Conservation (phyloP, 2,113 vertebrate genomes). For the Saccopteryx leptura region DNA sequence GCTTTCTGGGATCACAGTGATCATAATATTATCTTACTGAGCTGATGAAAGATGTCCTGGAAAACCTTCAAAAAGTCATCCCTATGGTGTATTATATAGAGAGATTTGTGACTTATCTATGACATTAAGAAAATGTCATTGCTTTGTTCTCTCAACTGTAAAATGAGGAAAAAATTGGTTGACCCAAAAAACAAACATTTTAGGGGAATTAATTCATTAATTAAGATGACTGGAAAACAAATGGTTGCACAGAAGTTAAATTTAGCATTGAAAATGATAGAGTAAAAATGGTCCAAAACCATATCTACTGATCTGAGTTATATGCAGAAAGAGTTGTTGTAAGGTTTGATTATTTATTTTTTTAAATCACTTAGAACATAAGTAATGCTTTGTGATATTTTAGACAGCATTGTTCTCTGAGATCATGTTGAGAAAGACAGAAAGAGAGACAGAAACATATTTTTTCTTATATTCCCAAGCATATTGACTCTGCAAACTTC, state of each 20-base stretch:
- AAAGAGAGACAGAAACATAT: background rate
- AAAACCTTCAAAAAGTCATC: conserved; percentile 50
- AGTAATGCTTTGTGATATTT: conserved; percentile 27
- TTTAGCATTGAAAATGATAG: conserved; percentile 61
- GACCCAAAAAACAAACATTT: conserved; percentile 67
- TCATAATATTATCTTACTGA: background rate
- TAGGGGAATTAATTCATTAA: conserved; percentile 70
- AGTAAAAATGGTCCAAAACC: conserved; percentile 43
- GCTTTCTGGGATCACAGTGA: background rate
- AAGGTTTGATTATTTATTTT: conserved; percentile 45
- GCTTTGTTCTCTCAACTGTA: conserved; percentile 72
- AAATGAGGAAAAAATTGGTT: conserved; percentile 70
- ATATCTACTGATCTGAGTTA: conserved; percentile 37
- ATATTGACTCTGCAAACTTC: conserved; percentile 31
- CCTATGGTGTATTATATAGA: conserved; percentile 34
- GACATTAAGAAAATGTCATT: conserved; percentile 72
- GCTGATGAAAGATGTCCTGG: background rate
- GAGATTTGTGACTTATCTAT: conserved; percentile 56
- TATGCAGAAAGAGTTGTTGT: background rate
- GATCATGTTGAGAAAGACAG: background rate
- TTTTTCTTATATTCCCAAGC: background rate
- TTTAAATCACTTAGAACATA: conserved; percentile 31
- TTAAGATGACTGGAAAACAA: conserved; percentile 65
- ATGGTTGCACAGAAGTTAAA: conserved; percentile 62
- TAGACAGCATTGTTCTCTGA: background rate